phyloP scores from a whole-genome alignment of 1,140 invertebrate genomes.

The Lethrus apterus region DNA sequence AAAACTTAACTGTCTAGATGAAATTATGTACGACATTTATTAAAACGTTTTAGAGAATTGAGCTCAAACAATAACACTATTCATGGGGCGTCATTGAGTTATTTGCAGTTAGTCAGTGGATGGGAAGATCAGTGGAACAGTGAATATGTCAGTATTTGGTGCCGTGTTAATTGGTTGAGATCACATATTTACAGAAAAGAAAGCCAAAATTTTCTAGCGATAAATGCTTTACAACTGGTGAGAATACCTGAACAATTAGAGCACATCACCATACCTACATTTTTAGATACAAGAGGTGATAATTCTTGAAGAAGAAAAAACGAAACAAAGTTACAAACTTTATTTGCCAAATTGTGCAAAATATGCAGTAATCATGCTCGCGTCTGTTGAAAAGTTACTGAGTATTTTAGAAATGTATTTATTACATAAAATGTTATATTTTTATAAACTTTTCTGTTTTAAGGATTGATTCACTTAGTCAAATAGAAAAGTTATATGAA shows the following conservation, averaged over 20 bases:
- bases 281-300: slow-evolving; percentile 41
- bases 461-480: slow-evolving; percentile 47
- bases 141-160: slow-evolving; percentile 40
- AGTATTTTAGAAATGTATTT: slow-evolving; percentile 45
- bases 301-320: slow-evolving; percentile 33
- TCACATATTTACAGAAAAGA: slow-evolving; percentile 46
- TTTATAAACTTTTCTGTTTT: slow-evolving; percentile 18
- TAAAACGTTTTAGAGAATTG: no score
- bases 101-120: slow-evolving; percentile 37
- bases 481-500: slow-evolving; percentile 53
- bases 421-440: not conserved
- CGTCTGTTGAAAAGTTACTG: slow-evolving; percentile 43
- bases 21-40: no score
- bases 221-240: slow-evolving; percentile 43
- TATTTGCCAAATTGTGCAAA: slow-evolving; percentile 47
- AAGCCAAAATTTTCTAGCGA: slow-evolving; percentile 44
- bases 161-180: slow-evolving; percentile 48
- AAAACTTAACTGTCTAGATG: no score
- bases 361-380: slow-evolving; percentile 42
- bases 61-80: slow-evolving; percentile 10
- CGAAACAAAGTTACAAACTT: slow-evolving; percentile 33
- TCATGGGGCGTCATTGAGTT: slow-evolving; percentile 23
- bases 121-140: slow-evolving; percentile 39
- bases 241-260: slow-evolving; percentile 2
- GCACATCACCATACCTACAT: not conserved